Percentiles rank a stretch among this genome's conserved stretches.
phyloP scores from a whole-genome alignment of 2,797 vertebrate genomes.

The Pseudomugil gertrudae region DNA sequence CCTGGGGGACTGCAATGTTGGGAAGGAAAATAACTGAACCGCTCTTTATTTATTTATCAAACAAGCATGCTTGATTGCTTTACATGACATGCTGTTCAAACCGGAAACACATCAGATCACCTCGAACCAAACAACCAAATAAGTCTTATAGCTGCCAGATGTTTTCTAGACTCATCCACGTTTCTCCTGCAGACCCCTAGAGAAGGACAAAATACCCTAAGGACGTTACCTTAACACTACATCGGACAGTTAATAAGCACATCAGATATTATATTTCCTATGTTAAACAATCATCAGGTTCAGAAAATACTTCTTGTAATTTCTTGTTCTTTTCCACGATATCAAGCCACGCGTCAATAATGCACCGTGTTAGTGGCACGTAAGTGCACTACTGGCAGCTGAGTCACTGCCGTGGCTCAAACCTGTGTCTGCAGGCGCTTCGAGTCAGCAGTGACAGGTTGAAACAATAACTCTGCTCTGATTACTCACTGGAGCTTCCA shows the following conservation, averaged over 20 bases:
- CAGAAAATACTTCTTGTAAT: slow-evolving; percentile 22
- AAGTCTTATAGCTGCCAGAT: slow-evolving; percentile 38
- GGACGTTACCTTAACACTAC: slow-evolving; percentile 15
- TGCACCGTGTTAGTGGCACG: slow-evolving; percentile 54
- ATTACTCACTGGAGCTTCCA: slow-evolving; percentile 76
- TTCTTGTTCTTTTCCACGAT: slow-evolving; percentile 24
- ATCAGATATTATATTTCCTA: slow-evolving; percentile 39
- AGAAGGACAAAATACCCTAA: slow-evolving; percentile 31
- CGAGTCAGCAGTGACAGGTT: slow-evolving; percentile 71
- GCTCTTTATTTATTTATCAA: slow-evolving; percentile 39
- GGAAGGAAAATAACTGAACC: slow-evolving; percentile 35
- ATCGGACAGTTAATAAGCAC: slow-evolving; percentile 31
- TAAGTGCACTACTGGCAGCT: slow-evolving; percentile 57
- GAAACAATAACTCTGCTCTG: slow-evolving; percentile 72
- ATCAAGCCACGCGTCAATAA: slow-evolving; percentile 31
- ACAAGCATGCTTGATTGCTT: slow-evolving; percentile 36
- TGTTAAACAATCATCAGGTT: slow-evolving; percentile 33
- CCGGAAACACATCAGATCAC: slow-evolving; percentile 10
- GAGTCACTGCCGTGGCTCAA: slow-evolving; percentile 67
- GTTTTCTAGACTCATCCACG: slow-evolving; percentile 42
- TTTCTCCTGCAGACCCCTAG: slow-evolving; percentile 34
- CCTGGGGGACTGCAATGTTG: slow-evolving; percentile 38
- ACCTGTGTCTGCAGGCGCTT: slow-evolving; percentile 74
- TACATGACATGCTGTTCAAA: slow-evolving; percentile 31
- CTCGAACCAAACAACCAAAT: slow-evolving; percentile 25